Evolutionary conservation across 2,113 vertebrate species (phyloP).

Genomic region (Lasiurus borealis): DNA sequence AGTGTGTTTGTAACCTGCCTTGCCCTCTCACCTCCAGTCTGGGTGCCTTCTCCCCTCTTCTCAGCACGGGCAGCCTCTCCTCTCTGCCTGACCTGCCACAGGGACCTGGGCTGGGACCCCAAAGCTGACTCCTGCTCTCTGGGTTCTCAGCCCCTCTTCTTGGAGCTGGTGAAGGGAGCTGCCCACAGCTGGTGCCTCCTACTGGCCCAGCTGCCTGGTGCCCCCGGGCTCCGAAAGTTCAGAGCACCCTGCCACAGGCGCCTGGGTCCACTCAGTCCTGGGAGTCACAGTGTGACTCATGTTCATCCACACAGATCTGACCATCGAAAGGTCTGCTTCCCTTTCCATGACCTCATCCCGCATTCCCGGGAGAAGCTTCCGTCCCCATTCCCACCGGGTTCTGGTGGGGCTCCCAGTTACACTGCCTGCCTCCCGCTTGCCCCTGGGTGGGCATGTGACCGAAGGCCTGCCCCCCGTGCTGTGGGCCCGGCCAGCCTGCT

Average conservation of each 20-base stretch:
- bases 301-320: neutral
- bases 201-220: fast-evolving
- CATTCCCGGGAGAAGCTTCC: neutral
- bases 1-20: neutral
- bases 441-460: neutral
- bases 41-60: neutral
- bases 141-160: neutral
- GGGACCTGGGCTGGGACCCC: neutral
- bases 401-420: neutral
- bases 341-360: neutral
- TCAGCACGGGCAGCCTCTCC: neutral
- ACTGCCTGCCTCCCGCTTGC: neutral
- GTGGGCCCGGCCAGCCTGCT: neutral
- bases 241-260: neutral
- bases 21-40: neutral
- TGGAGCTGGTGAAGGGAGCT: neutral
- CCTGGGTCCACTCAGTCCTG: fast-evolving
- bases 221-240: neutral
- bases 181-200: neutral
- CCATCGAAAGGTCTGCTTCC: fast-evolving
- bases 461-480: neutral
- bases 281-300: neutral
- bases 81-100: neutral
- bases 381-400: neutral
- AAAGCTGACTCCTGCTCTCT: neutral